These are phyloP conservation scores for Uloborus plumipes DNA, from an alignment of 2,888 invertebrate species.

Conservation along the genomic window DNA sequence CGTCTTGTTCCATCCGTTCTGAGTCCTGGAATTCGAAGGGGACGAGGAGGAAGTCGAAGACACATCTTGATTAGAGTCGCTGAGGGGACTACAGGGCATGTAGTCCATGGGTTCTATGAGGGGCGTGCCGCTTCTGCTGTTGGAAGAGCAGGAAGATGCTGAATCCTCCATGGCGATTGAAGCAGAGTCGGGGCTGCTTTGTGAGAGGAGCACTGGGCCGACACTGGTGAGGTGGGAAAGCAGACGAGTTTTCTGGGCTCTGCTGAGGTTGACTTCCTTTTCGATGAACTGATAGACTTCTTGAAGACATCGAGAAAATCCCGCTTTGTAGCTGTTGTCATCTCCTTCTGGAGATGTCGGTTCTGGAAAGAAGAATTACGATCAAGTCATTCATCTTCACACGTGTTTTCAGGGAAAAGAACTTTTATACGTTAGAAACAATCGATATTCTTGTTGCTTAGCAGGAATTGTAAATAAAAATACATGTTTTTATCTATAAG, in stretches of 20 bases:
- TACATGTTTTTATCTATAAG: neutral
- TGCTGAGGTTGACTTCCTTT: neutral
- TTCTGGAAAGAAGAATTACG: neutral
- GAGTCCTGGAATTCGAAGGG: neutral
- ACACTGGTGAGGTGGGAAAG: slow-evolving; percentile 2
- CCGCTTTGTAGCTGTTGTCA: slow-evolving; percentile 6
- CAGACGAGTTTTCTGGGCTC: slow-evolving; percentile 12
- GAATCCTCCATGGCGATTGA: slow-evolving; percentile 21
- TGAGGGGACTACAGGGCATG: slow-evolving; percentile 9
- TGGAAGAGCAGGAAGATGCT: slow-evolving; percentile 27
- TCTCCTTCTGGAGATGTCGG: neutral
- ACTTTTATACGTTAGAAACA: neutral
- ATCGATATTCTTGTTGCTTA: neutral
- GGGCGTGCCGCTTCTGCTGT: slow-evolving; percentile 40
- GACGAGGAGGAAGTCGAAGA: slow-evolving; percentile 1
- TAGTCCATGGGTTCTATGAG: slow-evolving; percentile 16
- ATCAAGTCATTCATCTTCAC: no score
- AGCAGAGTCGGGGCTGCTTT: neutral
- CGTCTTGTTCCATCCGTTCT: neutral
- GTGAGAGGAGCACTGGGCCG: neutral
- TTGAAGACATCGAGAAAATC: slow-evolving; percentile 19
- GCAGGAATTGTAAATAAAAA: neutral
- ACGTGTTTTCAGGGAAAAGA: neutral
- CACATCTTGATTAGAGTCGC: slow-evolving; percentile 19
- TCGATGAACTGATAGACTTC: slow-evolving; percentile 30